Base-by-base conservation (phyloP, 2,113 vertebrate species). In the Ibidorhyncha struthersii region DNA sequence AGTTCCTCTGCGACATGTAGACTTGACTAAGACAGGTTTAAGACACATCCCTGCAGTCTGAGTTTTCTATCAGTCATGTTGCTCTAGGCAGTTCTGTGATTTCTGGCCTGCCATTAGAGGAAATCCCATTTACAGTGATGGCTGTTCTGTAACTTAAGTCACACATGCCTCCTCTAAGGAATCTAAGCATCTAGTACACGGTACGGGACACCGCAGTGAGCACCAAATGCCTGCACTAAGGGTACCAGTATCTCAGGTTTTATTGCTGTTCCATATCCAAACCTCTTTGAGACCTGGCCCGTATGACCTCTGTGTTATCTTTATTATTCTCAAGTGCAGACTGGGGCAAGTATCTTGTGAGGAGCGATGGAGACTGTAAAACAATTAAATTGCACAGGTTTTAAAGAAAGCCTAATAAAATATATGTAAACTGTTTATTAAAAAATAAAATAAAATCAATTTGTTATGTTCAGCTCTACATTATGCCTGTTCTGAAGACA, bases 151-250 rank as follows among this genome's bases (percentile, higher is more conserved):
- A 50, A 47, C 23, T 27, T 36, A 43, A 14, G 15, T 38, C 71
- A 86, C 32, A 21, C 13, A 4, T 4, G 27, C 27, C 47, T 47
- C 50, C 52, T n/a, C 7, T 34, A n/a, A 65, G 61, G 41, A 80
- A 27, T 23, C 6, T 23, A 10, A 55, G 25, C 4, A 2, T 10
- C 40, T 11, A 40, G 15, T 7, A 43, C 27, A 10, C 27, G 13
- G 22, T 8, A 16, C 1, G 1, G 49, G 14, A 53, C 77, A 40
- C 18, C 0, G 0, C 32, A 34, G 40, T 9, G 36, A 49, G 40
- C 36, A 27, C 32, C 25, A 66, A 14, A 14, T 13, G 29, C 45
- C 53, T 56, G 15, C 23, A n/a, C n/a, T 21, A 14, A 66, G 5
- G 8, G 9, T 34, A 29, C 10, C 4, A 30, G 55, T 32, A n/a